Conservation (phyloP, 2,797 vertebrate genomes). For the Macropus fuliginosus region DNA sequence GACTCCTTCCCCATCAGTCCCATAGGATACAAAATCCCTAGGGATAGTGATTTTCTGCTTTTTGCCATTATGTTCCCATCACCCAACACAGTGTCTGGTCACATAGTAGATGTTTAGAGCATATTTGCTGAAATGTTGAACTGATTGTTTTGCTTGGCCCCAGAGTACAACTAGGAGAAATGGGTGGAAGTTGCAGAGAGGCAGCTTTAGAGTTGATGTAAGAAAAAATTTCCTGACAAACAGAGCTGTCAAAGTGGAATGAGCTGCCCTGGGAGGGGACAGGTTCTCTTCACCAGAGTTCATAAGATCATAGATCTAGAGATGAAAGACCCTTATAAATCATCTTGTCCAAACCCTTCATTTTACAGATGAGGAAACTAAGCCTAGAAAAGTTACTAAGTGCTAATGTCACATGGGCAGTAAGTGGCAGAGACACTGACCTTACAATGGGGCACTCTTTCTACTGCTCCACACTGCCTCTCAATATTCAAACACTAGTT, state of each 20-base stretch:
- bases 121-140: background rate
- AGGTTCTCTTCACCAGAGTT: background rate
- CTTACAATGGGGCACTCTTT: background rate
- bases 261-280: background rate
- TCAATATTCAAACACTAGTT: background rate
- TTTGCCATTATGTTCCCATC: background rate
- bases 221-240: background rate
- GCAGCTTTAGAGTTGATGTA: background rate
- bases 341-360: background rate
- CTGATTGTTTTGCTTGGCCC: background rate
- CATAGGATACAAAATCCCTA: background rate
- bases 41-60: background rate
- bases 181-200: background rate
- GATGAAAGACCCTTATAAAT: background rate
- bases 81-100: background rate
- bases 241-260: background rate
- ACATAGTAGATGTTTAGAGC: background rate
- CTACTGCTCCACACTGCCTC: background rate
- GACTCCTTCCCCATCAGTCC: background rate
- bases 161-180: background rate
- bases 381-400: background rate
- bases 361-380: background rate
- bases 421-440: background rate
- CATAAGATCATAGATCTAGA: background rate
- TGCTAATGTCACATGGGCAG: background rate